Percentiles rank a stretch among this genome's conserved stretches.
phyloP scores from a whole-genome alignment of 2,113 vertebrate species.

The Clarias macrocephalus region DNA sequence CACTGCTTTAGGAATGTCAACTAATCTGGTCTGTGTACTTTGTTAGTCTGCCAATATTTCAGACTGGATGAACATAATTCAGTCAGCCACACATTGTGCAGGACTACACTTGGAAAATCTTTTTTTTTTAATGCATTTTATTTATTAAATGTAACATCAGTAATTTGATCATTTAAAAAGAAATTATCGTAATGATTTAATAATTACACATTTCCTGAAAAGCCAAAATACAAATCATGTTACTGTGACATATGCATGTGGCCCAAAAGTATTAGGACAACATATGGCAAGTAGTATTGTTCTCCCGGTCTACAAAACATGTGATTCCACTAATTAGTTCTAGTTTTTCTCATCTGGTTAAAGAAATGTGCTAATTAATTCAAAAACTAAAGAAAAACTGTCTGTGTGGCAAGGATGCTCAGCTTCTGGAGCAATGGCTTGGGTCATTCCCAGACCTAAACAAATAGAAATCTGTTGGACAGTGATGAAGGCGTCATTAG shows the following conservation, averaged over 20 bases:
- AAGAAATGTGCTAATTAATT: too few species aligned
- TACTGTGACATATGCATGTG: not conserved
- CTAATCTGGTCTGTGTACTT: not conserved
- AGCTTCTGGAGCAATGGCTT: too few species aligned
- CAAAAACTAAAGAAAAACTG: too few species aligned
- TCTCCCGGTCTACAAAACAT: too few species aligned
- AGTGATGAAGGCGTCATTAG: too few species aligned
- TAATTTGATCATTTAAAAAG: not conserved
- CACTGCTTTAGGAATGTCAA: not conserved
- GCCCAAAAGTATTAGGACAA: too few species aligned
- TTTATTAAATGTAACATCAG: not conserved
- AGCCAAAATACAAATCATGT: not conserved
- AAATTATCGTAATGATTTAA: not conserved
- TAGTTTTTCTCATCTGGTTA: too few species aligned
- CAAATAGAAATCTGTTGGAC: too few species aligned
- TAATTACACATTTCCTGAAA: not conserved
- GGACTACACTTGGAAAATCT: not conserved
- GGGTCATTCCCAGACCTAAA: too few species aligned
- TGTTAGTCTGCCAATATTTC: not conserved
- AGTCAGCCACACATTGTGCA: not conserved
- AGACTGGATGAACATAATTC: not conserved
- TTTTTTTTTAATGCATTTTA: not conserved
- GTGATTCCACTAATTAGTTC: too few species aligned
- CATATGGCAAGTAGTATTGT: too few species aligned
- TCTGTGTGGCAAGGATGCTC: too few species aligned